Evolutionary conservation across 2,888 invertebrate genomes (phyloP).

Genomic region (Heteromurus nitidus): DNA sequence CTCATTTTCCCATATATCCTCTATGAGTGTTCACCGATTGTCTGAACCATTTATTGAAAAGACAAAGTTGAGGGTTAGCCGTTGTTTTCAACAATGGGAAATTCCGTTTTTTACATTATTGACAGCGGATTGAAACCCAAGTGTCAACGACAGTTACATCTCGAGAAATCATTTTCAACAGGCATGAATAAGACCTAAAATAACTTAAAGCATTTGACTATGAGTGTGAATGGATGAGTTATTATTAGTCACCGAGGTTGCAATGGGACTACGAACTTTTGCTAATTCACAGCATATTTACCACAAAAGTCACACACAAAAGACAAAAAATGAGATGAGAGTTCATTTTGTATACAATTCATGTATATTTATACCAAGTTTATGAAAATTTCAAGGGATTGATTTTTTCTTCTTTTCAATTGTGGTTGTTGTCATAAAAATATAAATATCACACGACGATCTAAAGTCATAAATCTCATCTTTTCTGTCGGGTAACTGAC

Average conservation of each 20-base stretch:
- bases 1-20: conserved; percentile 31
- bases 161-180: not conserved
- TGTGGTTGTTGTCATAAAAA: too few relatives aligned
- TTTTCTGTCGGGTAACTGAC: too few relatives aligned
- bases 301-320: conserved; percentile 41
- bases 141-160: conserved; percentile 57
- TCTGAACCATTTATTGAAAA: too few relatives aligned
- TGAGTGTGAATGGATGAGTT: not conserved
- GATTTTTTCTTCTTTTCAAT: too few relatives aligned
- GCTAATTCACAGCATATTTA: conserved; percentile 17
- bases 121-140: conserved; percentile 28
- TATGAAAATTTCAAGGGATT: too few relatives aligned
- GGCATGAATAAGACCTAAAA: not conserved
- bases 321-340: not conserved
- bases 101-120: conserved; percentile 29
- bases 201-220: not conserved
- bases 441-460: too few relatives aligned
- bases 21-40: not conserved
- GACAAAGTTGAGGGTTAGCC: too few relatives aligned
- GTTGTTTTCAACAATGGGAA: conserved; percentile 30
- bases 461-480: too few relatives aligned
- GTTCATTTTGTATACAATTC: conserved; percentile 9
- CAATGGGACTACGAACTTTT: conserved; percentile 41
- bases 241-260: not conserved
- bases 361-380: conserved; percentile 7